phyloP scores from a whole-genome alignment of 2,797 vertebrate species.

The Brachyalestes nurse region DNA sequence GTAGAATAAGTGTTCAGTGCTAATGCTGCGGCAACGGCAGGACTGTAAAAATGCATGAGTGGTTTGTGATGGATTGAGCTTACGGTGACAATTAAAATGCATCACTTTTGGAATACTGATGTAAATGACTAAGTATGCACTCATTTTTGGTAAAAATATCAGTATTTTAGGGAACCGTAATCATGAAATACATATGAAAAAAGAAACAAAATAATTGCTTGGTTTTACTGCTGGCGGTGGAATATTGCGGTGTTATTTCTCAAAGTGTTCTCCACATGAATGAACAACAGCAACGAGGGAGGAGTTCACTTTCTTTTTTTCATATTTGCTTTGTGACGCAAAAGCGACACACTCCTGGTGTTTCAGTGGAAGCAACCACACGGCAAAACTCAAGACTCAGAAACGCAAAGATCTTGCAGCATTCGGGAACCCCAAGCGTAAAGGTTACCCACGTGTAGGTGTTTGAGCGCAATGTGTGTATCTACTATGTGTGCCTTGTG shows the following conservation, averaged over 20 bases:
- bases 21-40: not conserved
- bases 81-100: not conserved
- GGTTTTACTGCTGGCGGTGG: not conserved
- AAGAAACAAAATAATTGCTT: too few relatives aligned
- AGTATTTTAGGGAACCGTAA: too few relatives aligned
- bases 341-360: not conserved
- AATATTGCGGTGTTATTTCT: not conserved
- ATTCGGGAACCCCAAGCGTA: slow-evolving; percentile 34
- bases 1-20: not conserved
- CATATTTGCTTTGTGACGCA: not conserved
- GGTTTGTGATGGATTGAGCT: not conserved
- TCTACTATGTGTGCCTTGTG: slow-evolving; percentile 13
- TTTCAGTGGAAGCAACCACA: slow-evolving; percentile 18
- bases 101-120: not conserved
- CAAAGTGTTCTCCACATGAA: not conserved
- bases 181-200: too few relatives aligned
- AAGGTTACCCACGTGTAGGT: slow-evolving; percentile 46
- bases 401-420: slow-evolving; percentile 4
- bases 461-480: slow-evolving; percentile 16
- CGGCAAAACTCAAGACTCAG: not conserved
- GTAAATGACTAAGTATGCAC: not conserved
- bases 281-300: not conserved
- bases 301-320: not conserved
- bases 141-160: not conserved
- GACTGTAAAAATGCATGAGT: not conserved